Evolutionary conservation across 1,140 invertebrate genomes (phyloP), one percentile per base, ranked within the genome.

Genomic region (Onthophagus taurus): DNA sequence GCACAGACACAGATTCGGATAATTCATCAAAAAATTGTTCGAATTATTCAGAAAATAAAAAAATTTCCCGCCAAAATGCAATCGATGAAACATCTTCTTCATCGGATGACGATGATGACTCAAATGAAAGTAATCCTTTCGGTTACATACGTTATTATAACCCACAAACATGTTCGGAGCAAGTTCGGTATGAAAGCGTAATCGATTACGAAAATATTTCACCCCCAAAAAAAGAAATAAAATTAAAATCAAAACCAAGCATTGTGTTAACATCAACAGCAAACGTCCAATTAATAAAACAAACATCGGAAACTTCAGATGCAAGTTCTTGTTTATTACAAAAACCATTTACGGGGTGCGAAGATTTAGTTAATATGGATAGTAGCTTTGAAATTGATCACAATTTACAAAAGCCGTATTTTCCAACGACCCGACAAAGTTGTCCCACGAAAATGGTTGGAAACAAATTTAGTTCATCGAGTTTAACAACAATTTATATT

Each of bases 121-220:
- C 49, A 26, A 52, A 67, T 18, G 67, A 66, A 1, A 66, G 62
- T 24, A 76, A 76, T 64, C 73, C 75, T 4, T 74, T 72, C 57
- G 77, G 77, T 20, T 80, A 77, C 50, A 71, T 81, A 6, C 66
- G 72, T 30, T 80, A 79, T 59, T 75, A 74, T 47, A 72, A 77
- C 49, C 63, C 70, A n/a, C 50, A 60, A 31, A 60, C 57, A 4
- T 52, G 58, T 20, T 52, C 42, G 7, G 58, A 59, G 44, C 60
- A 58, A 14, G 49, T 48, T 2, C 56, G 55, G 41, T 63, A 54
- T 35, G 68, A 67, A 50, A 71, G 68, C n/a, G 65, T 72, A 50
- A 61, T 71, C 8, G 69, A 71, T 59, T 60, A 71, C 45, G 66
- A 64, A 3, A 44, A 49, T 24, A 29, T 23, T 18, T 43, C 30